Evolutionary conservation across 2,797 vertebrate species (phyloP), one percentile per base, ranked within the genome.

Genomic region (Falco naumanni): DNA sequence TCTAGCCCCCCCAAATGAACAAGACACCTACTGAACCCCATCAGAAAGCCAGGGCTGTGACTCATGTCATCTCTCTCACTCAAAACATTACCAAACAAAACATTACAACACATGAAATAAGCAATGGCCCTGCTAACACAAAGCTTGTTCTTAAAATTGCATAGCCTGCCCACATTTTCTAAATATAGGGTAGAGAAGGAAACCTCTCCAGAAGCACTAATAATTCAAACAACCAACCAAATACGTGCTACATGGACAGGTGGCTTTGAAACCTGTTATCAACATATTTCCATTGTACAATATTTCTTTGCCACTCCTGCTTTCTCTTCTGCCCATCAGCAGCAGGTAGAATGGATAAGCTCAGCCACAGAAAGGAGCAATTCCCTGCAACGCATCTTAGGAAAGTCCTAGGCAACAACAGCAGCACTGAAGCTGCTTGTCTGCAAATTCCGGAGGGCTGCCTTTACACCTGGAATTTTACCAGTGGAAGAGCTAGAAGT

Each of bases 121-220:
- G 90, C 89, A 91, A 41, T 5, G 45, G 89, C 34, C 79, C 69
- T 92, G 72, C 69, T 92, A 92, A 89, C 54, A 75, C 6, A 6
- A 76, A 50, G 54, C 72, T 91, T 71, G 53, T 78, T 85, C 93
- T 87, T 85, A 87, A 94, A 94, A 94, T 37, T 75, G 66, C 81
- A 78, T 5, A 25, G 61, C 81, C 87, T 95, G 87, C 92, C 90
- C 69, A 86, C 79, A 92, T 78, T 91, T 95, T 89, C 94, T 92
- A 95, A 96, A 93, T 92, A 94, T 80, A 97, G 88, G 66, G 45
- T 43, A 60, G 68, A 54, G 51, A 82, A 91, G 87, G 61, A 91
- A 91, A 61, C 68, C 29, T 89, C 89, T 84, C 82, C 82, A 90
- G 76, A 86, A 92, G 79, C 16, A n/a, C 61, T 81, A 93, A 93